Evolutionary conservation across 2,113 vertebrate genomes (phyloP).

Genomic region (Caretta caretta): DNA sequence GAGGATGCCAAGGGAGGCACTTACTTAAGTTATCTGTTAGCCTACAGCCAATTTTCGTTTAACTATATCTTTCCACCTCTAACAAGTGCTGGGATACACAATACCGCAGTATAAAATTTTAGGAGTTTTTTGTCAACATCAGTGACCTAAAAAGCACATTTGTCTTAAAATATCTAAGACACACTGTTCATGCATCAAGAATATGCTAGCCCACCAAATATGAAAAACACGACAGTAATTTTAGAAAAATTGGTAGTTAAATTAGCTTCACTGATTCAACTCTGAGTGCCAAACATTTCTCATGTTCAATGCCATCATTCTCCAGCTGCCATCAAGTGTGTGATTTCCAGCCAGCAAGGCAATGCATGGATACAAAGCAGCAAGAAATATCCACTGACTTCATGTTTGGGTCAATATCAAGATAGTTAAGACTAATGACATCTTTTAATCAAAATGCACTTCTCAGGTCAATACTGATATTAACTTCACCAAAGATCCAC

Average conservation of each 20-base stretch:
- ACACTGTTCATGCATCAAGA: neutral
- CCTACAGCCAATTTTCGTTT: neutral
- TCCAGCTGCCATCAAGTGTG: fast-evolving
- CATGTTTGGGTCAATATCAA: neutral
- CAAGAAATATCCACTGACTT: neutral
- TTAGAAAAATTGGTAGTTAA: neutral
- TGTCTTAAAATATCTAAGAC: neutral
- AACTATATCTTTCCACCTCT: neutral
- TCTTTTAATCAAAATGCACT: neutral
- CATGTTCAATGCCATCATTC: neutral
- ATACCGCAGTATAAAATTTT: neutral
- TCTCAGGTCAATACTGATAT: neutral
- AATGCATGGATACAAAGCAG: neutral
- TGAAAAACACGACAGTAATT: fast-evolving
- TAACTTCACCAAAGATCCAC: neutral
- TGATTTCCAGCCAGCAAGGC: neutral
- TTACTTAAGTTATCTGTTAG: neutral
- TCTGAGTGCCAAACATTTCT: neutral
- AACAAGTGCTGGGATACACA: neutral
- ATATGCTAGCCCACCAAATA: neutral
- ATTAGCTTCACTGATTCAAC: neutral
- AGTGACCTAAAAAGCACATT: neutral
- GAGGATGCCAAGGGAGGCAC: neutral
- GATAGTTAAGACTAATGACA: neutral
- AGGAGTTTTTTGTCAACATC: neutral